Evolutionary conservation across 2,888 invertebrate genomes (phyloP), one percentile per base, ranked within the genome.

Genomic region (Eledona agricola): DNA sequence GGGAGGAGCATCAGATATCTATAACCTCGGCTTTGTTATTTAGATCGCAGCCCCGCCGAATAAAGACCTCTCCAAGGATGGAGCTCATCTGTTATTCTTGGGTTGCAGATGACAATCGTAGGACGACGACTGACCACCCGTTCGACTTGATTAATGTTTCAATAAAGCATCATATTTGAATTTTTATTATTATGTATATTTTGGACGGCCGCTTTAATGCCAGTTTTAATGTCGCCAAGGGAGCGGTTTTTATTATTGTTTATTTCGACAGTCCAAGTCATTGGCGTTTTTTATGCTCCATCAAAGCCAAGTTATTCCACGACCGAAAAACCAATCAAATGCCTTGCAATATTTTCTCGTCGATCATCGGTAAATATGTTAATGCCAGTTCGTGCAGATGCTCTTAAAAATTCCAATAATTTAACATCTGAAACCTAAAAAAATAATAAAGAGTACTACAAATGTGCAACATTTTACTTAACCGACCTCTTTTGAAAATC

Each of bases 21-120:
- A 60, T 62, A 60, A 62, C 54, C 17, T 32, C 17, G 46, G 42
- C 56, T 57, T 63, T 64, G 64, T 64, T 58, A 64, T 63, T 64
- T 59, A 59, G 60, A 64, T 64, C 55, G 42, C 50, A 57, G 23
- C 17, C 6, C 25, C 16, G 9, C 26, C 19, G 53, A 57, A 60
- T 60, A 49, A 57, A 60, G 62, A 60, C 59, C 46, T 38, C n/a
- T 35, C 19, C 19, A 40, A 53, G 50, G 55, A 57, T 57, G 35
- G 54, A 57, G 40, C 57, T 53, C 62, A 58, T 62, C 60, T 60
- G 49, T 61, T 62, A 59, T 54, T 55, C 59, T 10, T 46, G 40
- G 53, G 49, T 49, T 55, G 58, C 53, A 50, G 58, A 58, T 50
- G 58, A 59, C 62, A 59, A 58, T 57, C 58, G 37, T 31, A 16